A percentile compares a stretch with the other conserved stretches of the same genome.
phyloP scores from a whole-genome alignment of 2,113 vertebrate species.

The Scortum barcoo region DNA sequence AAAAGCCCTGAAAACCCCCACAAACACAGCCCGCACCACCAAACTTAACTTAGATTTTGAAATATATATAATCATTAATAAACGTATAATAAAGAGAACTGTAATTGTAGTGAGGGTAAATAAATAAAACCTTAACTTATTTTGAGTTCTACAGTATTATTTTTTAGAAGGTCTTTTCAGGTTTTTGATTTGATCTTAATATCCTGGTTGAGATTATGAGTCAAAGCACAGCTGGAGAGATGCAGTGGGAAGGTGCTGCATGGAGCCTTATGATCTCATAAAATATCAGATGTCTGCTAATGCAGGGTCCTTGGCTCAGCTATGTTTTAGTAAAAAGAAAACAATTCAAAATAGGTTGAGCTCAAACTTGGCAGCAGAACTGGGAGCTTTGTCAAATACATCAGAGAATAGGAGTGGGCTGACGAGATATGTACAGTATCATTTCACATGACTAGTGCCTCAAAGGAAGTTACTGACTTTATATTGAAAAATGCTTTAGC shows the following conservation, averaged over 20 bases:
- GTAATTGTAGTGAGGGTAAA: too few species aligned
- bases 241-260: not conserved
- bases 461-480: not conserved
- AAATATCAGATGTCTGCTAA: constrained; percentile 16
- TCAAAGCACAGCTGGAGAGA: not conserved
- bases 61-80: too few species aligned
- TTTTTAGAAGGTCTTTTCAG: not conserved
- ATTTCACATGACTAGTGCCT: not conserved
- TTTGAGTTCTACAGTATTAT: too few species aligned
- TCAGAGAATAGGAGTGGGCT: not conserved
- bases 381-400: constrained; percentile 11
- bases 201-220: not conserved
- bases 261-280: not conserved
- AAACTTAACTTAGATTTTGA: too few species aligned
- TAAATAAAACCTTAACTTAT: too few species aligned
- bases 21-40: too few species aligned
- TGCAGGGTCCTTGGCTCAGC: not conserved
- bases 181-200: not conserved
- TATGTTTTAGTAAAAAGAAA: constrained; percentile 1
- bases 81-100: too few species aligned
- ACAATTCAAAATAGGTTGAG: constrained; percentile 6
- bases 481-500: not conserved
- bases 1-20: not conserved
- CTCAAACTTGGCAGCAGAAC: constrained; percentile 10
- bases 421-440: constrained; percentile 13